Conservation (phyloP, 2,797 vertebrate species). For the Jordanella pulchra region DNA sequence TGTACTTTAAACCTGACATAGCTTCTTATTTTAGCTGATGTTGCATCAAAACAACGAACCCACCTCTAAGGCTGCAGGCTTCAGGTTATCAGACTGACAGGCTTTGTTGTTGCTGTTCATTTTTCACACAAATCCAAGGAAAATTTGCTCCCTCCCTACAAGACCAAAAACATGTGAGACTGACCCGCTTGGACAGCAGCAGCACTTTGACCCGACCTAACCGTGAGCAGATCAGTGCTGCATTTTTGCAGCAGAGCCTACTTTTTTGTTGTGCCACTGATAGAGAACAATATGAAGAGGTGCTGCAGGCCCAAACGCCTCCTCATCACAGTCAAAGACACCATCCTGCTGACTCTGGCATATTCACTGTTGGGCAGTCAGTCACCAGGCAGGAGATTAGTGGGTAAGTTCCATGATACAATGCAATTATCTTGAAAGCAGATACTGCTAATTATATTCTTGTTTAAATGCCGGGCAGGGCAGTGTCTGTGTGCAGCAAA, state of each 20-base stretch:
- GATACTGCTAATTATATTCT: slow-evolving; percentile 8
- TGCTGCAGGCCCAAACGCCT: slow-evolving; percentile 56
- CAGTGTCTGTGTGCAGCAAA: slow-evolving; percentile 1
- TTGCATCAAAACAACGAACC: slow-evolving; percentile 20
- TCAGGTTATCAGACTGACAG: slow-evolving; percentile 69
- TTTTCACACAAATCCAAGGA: slow-evolving; percentile 40
- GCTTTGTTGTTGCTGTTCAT: slow-evolving; percentile 78
- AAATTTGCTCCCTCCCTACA: neutral
- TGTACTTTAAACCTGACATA: slow-evolving; percentile 2
- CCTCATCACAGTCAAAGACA: slow-evolving; percentile 39
- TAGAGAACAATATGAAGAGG: slow-evolving; percentile 64
- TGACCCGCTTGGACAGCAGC: slow-evolving; percentile 8
- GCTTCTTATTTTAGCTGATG: neutral
- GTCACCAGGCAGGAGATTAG: slow-evolving; percentile 45
- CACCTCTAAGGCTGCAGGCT: slow-evolving; percentile 79
- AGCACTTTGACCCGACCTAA: slow-evolving; percentile 27
- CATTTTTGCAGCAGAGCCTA: slow-evolving; percentile 39
- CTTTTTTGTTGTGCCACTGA: slow-evolving; percentile 56
- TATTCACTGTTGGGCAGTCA: slow-evolving; percentile 43
- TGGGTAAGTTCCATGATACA: slow-evolving; percentile 35
- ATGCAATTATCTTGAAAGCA: slow-evolving; percentile 24
- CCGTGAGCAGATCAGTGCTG: slow-evolving; percentile 30
- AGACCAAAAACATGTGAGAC: slow-evolving; percentile 10
- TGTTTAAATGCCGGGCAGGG: slow-evolving; percentile 3
- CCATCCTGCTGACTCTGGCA: slow-evolving; percentile 69